Base-by-base conservation (phyloP, 1,140 invertebrate genomes). In the Zaprionus ghesquierei region DNA sequence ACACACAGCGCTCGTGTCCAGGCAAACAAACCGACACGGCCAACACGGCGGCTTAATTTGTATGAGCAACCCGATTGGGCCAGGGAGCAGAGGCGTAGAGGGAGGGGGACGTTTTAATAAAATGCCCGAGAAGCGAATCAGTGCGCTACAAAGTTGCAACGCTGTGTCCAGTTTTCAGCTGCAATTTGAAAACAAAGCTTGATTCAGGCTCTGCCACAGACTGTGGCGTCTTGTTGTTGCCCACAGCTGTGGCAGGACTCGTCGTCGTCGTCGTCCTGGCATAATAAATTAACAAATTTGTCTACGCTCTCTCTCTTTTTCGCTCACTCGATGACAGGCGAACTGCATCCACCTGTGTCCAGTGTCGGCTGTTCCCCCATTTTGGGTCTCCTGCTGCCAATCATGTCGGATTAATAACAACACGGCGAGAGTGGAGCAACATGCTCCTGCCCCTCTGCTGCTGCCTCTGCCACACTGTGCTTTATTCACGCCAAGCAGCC, bases 221-320 rank as follows among this genome's bases (percentile, higher is more conserved):
- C 53, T 44, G 50, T n/a, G 54, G 22, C 75, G 64, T 85, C 62
- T 71, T 85, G 70, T 73, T 78, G n/a, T 68, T 51, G 70, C 70
- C 79, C 80, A 85, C 81, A 65, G 81, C 65, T 56, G 23, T 46
- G 23, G 29, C 44, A n/a, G 49, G 18, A 65, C 35, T 31, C 35
- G 15, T 56, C 56, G 41, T 56, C 65, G 51, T 15, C n/a, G 13
- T n/a, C 50, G 76, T 75, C 79, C 63, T 73, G 76, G 84, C 79
- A 80, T 89, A 89, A 89, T 89, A 89, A 89, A 89, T 89, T 89
- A 89, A 89, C 84, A 89, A 89, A 89, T 89, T 89, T 89, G 84
- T 80, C 84, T 81, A 69, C 76, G 22, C 23, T 38, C 6, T n/a
- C 10, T 15, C 12, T 44, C 18, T 38, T 9, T n/a, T 5, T 15